Base-by-base conservation (phyloP, 2,113 vertebrate genomes). In the Erythrocercus mccallii region DNA sequence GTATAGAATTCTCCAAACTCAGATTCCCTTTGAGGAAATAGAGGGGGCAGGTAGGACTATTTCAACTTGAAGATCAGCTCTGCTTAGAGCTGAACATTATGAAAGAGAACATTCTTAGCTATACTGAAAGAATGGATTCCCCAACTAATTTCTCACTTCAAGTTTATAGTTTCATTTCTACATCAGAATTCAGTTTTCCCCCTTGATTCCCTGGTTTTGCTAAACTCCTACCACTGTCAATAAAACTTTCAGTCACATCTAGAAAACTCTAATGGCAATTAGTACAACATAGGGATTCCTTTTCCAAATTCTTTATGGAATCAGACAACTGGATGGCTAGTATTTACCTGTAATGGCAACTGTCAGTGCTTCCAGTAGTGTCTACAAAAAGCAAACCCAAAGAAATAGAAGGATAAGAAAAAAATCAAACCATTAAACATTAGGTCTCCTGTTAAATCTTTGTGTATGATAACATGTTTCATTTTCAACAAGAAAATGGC, bases 351-450 rank as follows among this genome's bases (percentile, higher is more conserved):
- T 97, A 95, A 98, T 97, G 62, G 98, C 99, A 93, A 99, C 97
- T 81, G 99, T 98, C 50, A 99, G 73, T 8, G 99, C 98, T 97
- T 99, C 99, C 95, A 99, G 95, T 27, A 99, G 69, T 0, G 99
- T 99, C 99, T 99, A 95, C 40, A 96, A 94, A 93, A 95, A 92
- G 93, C 33, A 72, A 88, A 87, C 65, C 6, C 12, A 89, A 87
- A 81, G 44, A 71, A 78, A 91, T 15, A 86, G 4, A 74, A 45
- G 71, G 45, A 94, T 24, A 30, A 65, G 78, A 81, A 65, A 68
- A 18, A 17, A 50, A 48, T 11, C 28, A n/a, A 37, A 13, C 3
- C 53, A 76, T 50, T 30, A 42, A 86, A 23, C 35, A 40, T 80
- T 37, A 54, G 22, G 14, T 56, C 9, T 71, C 22, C 22, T 38